These are phyloP conservation scores for Ploceus nigricollis DNA, from an alignment of 2,113 vertebrate genomes.

Conservation along the genomic window DNA sequence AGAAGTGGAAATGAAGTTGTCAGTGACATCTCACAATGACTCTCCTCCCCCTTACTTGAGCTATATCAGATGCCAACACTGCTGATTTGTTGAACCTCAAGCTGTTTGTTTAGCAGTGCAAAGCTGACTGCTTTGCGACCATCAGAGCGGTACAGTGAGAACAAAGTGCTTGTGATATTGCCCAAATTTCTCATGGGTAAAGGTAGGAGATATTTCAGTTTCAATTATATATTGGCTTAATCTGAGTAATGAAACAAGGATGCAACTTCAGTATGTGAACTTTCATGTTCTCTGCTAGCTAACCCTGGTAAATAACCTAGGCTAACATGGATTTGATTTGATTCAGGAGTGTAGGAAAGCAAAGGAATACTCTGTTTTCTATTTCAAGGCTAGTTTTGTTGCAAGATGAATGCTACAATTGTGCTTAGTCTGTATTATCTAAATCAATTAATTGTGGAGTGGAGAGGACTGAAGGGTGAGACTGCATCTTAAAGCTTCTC, in stretches of 20 bases:
- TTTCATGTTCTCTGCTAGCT: not conserved
- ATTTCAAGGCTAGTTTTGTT: not conserved
- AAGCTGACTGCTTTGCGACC: not conserved
- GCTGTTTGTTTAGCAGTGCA: conserved; percentile 3
- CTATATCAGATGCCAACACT: not conserved
- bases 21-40: not conserved
- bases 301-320: not conserved
- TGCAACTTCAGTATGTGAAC: not conserved
- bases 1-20: conserved; percentile 41
- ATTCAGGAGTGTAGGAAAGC: not conserved
- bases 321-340: not conserved
- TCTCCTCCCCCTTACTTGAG: conserved; percentile 47
- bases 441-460: not conserved
- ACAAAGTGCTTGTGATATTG: not conserved
- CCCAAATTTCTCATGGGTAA: not conserved
- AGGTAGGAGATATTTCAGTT: conserved; percentile 38
- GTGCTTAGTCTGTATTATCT: not conserved
- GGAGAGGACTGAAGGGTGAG: not conserved
- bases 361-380: not conserved
- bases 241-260: not conserved
- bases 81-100: conserved; percentile 45
- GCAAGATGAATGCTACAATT: not conserved
- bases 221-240: not conserved
- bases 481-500: not conserved
- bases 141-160: not conserved